Conservation (phyloP, 2,797 vertebrate species). For the Sebastes trivittatus region DNA sequence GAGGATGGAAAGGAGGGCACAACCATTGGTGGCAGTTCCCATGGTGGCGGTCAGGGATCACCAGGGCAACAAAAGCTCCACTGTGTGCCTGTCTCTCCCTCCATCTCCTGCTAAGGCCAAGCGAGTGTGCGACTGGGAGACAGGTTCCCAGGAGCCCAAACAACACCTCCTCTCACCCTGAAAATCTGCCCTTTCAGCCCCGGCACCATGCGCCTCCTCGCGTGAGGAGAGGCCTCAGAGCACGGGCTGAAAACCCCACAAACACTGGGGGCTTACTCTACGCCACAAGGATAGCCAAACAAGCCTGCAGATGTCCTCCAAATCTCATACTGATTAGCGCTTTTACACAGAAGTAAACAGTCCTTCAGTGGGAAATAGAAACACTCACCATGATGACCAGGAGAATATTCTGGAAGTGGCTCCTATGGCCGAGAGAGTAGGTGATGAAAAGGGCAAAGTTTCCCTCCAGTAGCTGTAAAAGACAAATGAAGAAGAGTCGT, state of each 20-base stretch:
- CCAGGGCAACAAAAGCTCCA: constrained; percentile 55
- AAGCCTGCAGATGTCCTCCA: background rate
- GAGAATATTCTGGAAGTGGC: constrained; percentile 93
- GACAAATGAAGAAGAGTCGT: background rate
- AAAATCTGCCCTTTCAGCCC: constrained; percentile 57
- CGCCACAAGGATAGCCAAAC: background rate
- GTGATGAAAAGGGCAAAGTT: constrained; percentile 97
- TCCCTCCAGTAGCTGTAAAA: constrained; percentile 90
- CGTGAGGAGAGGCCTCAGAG: background rate
- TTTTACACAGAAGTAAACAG: background rate
- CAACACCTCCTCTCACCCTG: constrained; percentile 60
- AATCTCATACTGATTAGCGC: background rate
- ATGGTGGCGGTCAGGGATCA: constrained; percentile 38
- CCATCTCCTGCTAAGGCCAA: constrained; percentile 22
- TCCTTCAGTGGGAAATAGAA: background rate
- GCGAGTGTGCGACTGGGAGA: constrained; percentile 35
- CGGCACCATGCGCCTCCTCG: background rate
- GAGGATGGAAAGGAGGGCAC: background rate
- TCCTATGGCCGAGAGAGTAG: constrained; percentile 89
- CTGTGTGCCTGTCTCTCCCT: constrained; percentile 36
- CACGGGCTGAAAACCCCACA: background rate
- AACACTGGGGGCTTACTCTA: background rate
- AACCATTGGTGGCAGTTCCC: constrained; percentile 27
- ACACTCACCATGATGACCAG: constrained; percentile 93
- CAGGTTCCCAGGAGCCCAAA: constrained; percentile 52